Evolutionary conservation across 2,797 vertebrate species (phyloP).

Genomic region (Falco biarmicus): DNA sequence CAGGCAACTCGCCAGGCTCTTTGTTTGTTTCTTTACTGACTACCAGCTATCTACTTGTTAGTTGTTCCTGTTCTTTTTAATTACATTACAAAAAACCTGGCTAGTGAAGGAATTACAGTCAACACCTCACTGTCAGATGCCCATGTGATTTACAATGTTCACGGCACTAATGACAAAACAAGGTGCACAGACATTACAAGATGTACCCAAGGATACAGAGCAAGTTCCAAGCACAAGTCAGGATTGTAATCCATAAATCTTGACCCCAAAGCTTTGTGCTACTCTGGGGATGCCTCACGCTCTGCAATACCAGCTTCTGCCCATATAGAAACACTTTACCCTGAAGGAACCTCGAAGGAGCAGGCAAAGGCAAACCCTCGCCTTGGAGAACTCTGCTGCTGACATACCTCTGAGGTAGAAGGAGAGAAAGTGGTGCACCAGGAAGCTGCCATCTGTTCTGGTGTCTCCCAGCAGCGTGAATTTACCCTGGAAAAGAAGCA

Average conservation of each 20-base stretch:
- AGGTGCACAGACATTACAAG: neutral
- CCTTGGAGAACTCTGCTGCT: neutral
- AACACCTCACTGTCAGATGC: neutral
- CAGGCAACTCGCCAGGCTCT: neutral
- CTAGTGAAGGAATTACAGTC: neutral
- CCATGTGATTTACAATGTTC: neutral
- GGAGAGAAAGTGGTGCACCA: constrained; percentile 93
- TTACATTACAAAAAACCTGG: neutral
- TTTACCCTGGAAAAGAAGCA: constrained; percentile 76
- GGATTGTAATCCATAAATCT: neutral
- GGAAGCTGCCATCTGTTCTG: constrained; percentile 90
- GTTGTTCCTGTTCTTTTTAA: neutral
- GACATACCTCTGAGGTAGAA: constrained; percentile 90
- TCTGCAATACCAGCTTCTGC: neutral
- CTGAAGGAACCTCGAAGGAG: neutral
- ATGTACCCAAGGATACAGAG: neutral
- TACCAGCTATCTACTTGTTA: neutral
- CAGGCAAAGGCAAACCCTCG: neutral
- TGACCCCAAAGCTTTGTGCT: neutral
- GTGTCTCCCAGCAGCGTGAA: constrained; percentile 85
- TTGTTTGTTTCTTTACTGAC: neutral
- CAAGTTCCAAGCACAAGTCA: neutral
- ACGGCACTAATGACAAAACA: rapidly evolving
- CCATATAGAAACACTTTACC: rapidly evolving
- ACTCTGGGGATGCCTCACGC: rapidly evolving